Evolutionary conservation across 2,797 vertebrate genomes (phyloP).

Genomic region (Lepilemur ruficaudatus): DNA sequence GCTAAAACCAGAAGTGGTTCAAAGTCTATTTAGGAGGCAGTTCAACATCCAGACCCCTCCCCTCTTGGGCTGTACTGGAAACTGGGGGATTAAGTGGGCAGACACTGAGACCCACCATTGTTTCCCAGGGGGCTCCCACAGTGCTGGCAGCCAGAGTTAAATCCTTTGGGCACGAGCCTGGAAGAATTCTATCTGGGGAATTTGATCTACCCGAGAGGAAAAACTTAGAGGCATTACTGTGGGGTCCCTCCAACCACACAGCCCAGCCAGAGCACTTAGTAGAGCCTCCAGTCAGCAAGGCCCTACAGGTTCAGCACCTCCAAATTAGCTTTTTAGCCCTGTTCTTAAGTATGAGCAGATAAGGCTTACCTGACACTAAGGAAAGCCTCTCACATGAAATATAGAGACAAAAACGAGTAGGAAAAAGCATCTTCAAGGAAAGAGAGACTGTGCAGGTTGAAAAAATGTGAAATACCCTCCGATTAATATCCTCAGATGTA

Average conservation of each 20-base stretch:
- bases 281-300: not conserved
- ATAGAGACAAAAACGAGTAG: not conserved
- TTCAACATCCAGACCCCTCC: not conserved
- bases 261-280: not conserved
- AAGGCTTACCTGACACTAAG: not conserved
- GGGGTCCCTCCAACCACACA: not conserved
- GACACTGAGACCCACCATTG: not conserved
- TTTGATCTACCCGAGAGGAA: not conserved
- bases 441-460: not conserved
- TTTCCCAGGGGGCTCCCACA: not conserved
- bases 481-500: not conserved
- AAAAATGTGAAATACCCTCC: conserved; percentile 1
- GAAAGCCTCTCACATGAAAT: not conserved
- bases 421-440: not conserved
- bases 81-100: not conserved
- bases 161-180: not conserved
- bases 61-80: not conserved
- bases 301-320: not conserved
- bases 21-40: not conserved
- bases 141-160: not conserved
- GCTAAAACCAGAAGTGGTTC: not conserved
- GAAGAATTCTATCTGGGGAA: not conserved
- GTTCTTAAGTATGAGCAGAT: not conserved
- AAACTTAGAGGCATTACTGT: not conserved
- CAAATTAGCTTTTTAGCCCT: not conserved